These are phyloP conservation scores for Trematocara marginatum DNA, from an alignment of 2,113 vertebrate species.

Conservation along the genomic window DNA sequence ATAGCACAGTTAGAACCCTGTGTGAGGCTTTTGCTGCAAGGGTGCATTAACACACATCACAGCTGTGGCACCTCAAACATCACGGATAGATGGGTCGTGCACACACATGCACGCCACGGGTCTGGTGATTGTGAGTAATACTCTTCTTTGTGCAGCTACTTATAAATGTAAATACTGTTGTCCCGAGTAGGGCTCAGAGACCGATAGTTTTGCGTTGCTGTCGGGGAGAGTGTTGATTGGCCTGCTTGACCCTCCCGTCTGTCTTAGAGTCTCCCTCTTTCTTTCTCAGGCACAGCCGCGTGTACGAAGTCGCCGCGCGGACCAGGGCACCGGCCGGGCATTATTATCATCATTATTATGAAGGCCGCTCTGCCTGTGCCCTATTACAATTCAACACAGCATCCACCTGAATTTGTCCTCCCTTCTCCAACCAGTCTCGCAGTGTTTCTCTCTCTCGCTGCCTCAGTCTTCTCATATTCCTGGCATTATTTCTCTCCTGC, in stretches of 20 bases:
- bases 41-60: background rate
- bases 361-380: background rate
- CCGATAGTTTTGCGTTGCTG: conserved; percentile 51
- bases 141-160: conserved; percentile 45
- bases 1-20: conserved; percentile 11
- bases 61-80: background rate
- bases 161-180: conserved; percentile 63
- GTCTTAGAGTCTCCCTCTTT: background rate
- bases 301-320: background rate
- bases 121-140: conserved; percentile 31
- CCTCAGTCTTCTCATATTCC: background rate
- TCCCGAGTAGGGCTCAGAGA: conserved; percentile 49
- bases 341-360: conserved; percentile 36
- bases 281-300: background rate
- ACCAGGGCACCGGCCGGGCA: background rate
- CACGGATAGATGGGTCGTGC: conserved; percentile 11
- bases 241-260: conserved; percentile 34
- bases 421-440: background rate
- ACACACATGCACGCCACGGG: background rate
- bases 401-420: background rate
- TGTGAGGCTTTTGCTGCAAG: background rate
- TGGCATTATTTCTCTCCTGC: conserved; percentile 34
- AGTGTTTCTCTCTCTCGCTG: background rate
- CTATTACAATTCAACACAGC: conserved; percentile 11
- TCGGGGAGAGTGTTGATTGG: conserved; percentile 41